A percentile compares a stretch with the other conserved stretches of the same genome.
Evolutionary conservation across 1,140 invertebrate genomes (phyloP).

Genomic region (Nasonia vitripennis): DNA sequence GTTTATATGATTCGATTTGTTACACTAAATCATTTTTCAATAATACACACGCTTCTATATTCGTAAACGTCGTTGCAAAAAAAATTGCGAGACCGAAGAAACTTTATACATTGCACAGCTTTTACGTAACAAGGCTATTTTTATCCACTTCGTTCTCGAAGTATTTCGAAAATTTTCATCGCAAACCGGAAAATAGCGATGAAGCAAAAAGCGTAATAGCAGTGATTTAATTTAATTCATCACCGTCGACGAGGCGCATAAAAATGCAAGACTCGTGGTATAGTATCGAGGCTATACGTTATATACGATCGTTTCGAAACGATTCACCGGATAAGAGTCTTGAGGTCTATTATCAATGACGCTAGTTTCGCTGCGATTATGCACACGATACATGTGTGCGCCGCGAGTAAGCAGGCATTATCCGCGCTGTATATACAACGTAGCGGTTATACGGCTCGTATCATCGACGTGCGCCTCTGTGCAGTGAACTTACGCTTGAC

Average conservation of each 20-base stretch:
- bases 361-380: background rate
- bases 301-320: background rate
- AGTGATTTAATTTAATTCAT: background rate
- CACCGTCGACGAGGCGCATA: background rate
- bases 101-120: background rate
- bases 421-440: background rate
- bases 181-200: background rate
- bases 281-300: background rate
- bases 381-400: background rate
- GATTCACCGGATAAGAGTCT: background rate
- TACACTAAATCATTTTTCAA: too few species aligned
- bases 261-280: background rate
- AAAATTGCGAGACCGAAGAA: background rate
- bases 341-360: slow-evolving; percentile 1
- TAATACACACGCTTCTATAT: too few species aligned
- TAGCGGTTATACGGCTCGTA: slow-evolving; percentile 16
- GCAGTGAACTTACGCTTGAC: background rate
- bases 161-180: background rate
- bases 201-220: background rate
- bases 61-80: background rate
- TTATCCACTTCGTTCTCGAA: background rate
- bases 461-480: background rate
- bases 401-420: background rate
- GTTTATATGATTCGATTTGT: background rate
- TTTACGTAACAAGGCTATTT: background rate